Evolutionary conservation across 2,113 vertebrate species (phyloP).

Genomic region (Embiotoca jacksoni): DNA sequence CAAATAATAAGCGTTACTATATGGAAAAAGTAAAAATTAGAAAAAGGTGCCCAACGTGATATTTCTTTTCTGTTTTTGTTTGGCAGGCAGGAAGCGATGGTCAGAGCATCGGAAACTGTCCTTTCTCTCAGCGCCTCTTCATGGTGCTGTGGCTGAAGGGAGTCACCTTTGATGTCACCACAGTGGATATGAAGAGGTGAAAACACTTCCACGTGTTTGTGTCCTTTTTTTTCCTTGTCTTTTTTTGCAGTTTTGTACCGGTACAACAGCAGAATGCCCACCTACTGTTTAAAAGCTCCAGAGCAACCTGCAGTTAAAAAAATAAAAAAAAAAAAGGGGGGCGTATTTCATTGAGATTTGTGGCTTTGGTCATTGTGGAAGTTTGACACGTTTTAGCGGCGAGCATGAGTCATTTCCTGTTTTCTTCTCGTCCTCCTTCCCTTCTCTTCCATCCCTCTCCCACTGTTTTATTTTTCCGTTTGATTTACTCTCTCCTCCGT

Average conservation of each 20-base stretch:
- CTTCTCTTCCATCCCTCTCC: not conserved
- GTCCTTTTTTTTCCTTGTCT: not conserved
- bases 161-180: constrained; percentile 93
- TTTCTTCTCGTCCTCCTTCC: not conserved
- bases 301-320: not conserved
- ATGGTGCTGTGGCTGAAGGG: constrained; percentile 96
- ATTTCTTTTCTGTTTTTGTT: not conserved
- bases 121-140: constrained; percentile 94
- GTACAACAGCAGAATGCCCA: not conserved
- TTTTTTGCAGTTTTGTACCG: constrained; percentile 11
- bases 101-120: constrained; percentile 94
- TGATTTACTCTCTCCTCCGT: not conserved
- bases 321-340: too few species aligned
- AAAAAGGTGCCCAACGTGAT: not conserved
- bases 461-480: too few species aligned
- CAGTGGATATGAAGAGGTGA: constrained; percentile 93
- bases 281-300: constrained; percentile 11
- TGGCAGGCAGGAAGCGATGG: constrained; percentile 91
- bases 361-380: not conserved
- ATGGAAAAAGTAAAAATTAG: not conserved
- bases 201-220: not conserved
- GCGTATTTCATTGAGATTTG: constrained; percentile 10
- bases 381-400: not conserved
- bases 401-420: constrained; percentile 23
- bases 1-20: too few species aligned